Base-by-base conservation (phyloP, 2,888 invertebrate species). In the Heteropelma amictum region DNA sequence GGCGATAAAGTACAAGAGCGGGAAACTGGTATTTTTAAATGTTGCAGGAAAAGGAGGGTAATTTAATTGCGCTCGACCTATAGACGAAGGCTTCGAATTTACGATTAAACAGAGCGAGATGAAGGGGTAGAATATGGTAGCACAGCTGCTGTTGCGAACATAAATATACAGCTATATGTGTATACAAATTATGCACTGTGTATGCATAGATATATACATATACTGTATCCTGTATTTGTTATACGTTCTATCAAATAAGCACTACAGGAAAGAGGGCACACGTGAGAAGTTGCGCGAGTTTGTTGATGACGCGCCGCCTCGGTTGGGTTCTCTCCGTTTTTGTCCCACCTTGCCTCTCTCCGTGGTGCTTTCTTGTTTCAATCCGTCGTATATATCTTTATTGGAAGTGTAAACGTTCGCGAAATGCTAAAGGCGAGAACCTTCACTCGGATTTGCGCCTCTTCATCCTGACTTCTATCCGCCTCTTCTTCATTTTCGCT, bases 141-240 rank as follows among this genome's bases (percentile, higher is more conserved):
- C 75, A 35, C 75, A 75, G 67, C 70, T 75, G 75, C 72, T 54
- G 45, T 47, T 40, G 10, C 61, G 42, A 75, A 71, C 65, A 75
- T 65, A 75, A 75, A 70, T 70, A 70, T 60, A 54, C 38, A 17
- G 35, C 28, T 74, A 30, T 60, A 17, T 53, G 30, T 51, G 14
- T 38, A 38, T 17, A 45, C 23, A 51, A 8, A 40, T 19, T 4
- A 28, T 45, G 30, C 21, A n/a, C 23, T 7, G 6, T 54, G 5
- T 38, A 40, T 23, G 26, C 23, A 33, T 49, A 47, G 7, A 8
- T 56, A 38, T 33, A 21, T 51, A 40, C 51, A 58, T 47, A 40
- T 51, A 23, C 47, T 1, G 38, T 38, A 38, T 14, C 33, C 19
- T 49, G 23, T 23, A 12, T 49, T 45, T 17, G 19, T 35, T 45